These are phyloP conservation scores for Chunga burmeisteri DNA, from an alignment of 2,113 vertebrate genomes.

Conservation along the genomic window DNA sequence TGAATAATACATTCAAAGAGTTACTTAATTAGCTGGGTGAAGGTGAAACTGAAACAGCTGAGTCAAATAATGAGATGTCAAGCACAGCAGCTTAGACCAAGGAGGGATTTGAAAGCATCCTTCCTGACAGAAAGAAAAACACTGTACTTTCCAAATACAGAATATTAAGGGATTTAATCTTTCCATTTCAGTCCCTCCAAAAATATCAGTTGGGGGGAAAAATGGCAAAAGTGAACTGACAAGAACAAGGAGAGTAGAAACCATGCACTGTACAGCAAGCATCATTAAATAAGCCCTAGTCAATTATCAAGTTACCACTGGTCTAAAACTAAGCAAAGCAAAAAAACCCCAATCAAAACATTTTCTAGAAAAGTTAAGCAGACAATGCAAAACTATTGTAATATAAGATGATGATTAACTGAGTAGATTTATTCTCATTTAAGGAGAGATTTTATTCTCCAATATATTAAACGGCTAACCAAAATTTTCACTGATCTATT, in stretches of 20 bases:
- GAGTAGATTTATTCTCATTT: neutral
- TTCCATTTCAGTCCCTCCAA: constrained; percentile 37
- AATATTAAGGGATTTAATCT: constrained; percentile 55
- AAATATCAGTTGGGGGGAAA: neutral
- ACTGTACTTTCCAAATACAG: constrained; percentile 55
- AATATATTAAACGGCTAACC: neutral
- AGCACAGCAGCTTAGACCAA: constrained; percentile 40
- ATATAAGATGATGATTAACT: neutral
- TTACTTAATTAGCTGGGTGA: constrained; percentile 77
- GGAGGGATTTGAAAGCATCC: constrained; percentile 61
- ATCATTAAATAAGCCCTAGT: constrained; percentile 13
- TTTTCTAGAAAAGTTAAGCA: constrained; percentile 12
- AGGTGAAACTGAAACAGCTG: constrained; percentile 74
- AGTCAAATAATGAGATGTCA: constrained; percentile 75
- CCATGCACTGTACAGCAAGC: neutral
- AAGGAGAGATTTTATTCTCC: neutral
- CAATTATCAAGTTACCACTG: neutral
- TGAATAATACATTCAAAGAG: constrained; percentile 74
- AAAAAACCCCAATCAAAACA: neutral
- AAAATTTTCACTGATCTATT: constrained; percentile 12
- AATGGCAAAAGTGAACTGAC: neutral
- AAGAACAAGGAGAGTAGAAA: constrained; percentile 44
- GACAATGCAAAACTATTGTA: neutral
- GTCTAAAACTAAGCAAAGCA: neutral
- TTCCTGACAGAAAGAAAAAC: constrained; percentile 53